Conservation (phyloP, 2,888 invertebrate species). For the Ptilodon capucinus region DNA sequence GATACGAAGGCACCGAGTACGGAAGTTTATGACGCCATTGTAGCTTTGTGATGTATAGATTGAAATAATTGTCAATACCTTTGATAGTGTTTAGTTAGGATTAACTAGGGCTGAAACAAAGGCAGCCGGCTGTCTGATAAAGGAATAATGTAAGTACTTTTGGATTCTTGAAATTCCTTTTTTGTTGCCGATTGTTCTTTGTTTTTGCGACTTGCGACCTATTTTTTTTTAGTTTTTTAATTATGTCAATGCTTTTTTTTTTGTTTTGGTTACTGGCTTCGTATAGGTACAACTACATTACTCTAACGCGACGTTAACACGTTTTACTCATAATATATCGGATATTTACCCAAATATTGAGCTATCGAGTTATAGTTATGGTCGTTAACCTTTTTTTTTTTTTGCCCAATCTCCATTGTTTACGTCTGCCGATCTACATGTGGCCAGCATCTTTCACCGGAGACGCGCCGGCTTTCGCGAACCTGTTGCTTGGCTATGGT, state of each 20-base stretch:
- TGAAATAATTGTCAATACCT: too few species aligned
- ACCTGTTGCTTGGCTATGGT: constrained; percentile 16
- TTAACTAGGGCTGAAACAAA: too few species aligned
- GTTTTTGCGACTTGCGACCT: neutral
- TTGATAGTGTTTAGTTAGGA: too few species aligned
- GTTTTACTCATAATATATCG: too few species aligned
- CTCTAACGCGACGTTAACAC: too few species aligned
- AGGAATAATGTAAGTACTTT: too few species aligned
- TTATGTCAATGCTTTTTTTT: neutral
- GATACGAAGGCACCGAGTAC: too few species aligned
- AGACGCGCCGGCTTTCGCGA: neutral
- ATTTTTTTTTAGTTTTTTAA: neutral
- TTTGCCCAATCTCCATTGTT: constrained; percentile 1
- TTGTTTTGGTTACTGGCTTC: too few species aligned
- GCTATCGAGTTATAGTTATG: neutral
- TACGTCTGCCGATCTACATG: constrained; percentile 3
- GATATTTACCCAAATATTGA: neutral
- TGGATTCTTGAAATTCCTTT: neutral
- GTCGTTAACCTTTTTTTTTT: constrained; percentile 3
- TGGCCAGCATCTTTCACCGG: constrained; percentile 11
- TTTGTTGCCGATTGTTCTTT: neutral
- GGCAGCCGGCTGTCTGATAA: too few species aligned
- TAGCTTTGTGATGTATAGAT: too few species aligned
- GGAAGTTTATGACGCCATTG: too few species aligned
- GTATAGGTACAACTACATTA: too few species aligned